Conservation (phyloP, 2,797 vertebrate genomes). For the Echeneis naucrates region DNA sequence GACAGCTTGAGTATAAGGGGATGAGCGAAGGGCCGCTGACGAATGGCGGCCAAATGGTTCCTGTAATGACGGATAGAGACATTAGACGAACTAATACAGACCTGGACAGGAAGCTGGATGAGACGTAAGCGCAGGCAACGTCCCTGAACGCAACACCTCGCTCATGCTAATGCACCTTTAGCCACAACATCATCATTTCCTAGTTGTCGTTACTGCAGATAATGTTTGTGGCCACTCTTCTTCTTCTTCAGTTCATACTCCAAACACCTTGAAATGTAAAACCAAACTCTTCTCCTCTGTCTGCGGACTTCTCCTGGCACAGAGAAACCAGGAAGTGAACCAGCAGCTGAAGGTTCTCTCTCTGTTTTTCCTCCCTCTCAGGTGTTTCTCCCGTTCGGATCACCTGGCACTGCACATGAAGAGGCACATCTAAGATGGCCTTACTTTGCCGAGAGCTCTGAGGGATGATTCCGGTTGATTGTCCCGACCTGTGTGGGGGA, state of each 20-base stretch:
- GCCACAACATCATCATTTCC: too few relatives aligned
- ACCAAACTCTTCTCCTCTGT: too few relatives aligned
- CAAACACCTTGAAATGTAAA: too few relatives aligned
- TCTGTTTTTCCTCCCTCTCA: conserved; percentile 75
- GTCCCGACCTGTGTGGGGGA: conserved; percentile 86
- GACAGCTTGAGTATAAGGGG: background rate
- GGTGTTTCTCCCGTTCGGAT: conserved; percentile 99
- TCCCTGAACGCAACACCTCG: background rate
- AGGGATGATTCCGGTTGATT: conserved; percentile 82
- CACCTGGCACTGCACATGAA: conserved; percentile 99
- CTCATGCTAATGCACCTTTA: background rate
- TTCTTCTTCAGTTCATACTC: background rate
- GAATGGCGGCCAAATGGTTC: background rate
- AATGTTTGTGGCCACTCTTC: too few relatives aligned
- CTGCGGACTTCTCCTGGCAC: too few relatives aligned
- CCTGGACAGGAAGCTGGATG: too few relatives aligned
- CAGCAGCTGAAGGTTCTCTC: too few relatives aligned
- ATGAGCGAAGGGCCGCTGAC: background rate
- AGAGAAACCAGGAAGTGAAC: background rate
- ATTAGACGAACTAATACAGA: too few relatives aligned
- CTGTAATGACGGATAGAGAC: background rate
- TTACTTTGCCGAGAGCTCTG: conserved; percentile 67
- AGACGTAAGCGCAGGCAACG: too few relatives aligned
- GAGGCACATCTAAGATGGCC: conserved; percentile 92
- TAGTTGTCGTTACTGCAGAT: too few relatives aligned